phyloP scores from a whole-genome alignment of 2,113 vertebrate species.

The Enhydra lutris region DNA sequence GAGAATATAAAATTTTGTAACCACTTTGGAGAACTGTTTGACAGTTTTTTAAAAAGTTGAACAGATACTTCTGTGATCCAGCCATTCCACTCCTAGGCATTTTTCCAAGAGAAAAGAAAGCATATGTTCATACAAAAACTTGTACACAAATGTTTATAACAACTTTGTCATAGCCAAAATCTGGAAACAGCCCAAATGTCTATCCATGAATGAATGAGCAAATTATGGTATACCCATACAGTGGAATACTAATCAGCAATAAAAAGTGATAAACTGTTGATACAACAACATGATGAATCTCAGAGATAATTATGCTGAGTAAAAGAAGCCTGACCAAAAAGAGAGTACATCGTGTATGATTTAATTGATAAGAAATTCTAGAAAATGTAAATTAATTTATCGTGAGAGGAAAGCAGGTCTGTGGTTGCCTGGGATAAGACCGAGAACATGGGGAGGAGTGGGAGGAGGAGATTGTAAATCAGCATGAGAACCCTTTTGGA shows the following conservation, averaged over 20 bases:
- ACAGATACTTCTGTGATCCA: neutral
- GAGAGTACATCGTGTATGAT: neutral
- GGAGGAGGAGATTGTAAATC: neutral
- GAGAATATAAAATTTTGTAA: neutral
- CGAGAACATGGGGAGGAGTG: neutral
- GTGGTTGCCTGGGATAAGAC: neutral
- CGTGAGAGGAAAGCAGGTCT: neutral
- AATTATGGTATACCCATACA: neutral
- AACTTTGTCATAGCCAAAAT: slow-evolving; percentile 30
- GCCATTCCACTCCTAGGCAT: neutral
- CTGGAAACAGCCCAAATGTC: neutral
- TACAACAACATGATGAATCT: neutral
- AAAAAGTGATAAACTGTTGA: neutral
- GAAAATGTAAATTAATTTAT: neutral
- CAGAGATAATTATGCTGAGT: neutral
- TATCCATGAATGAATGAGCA: neutral
- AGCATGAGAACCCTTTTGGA: neutral
- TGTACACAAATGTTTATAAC: neutral
- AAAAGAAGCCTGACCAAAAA: slow-evolving; percentile 2
- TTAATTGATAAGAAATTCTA: slow-evolving; percentile 34
- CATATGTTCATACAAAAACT: neutral
- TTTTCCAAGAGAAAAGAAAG: slow-evolving; percentile 31
- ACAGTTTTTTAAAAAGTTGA: slow-evolving; percentile 31
- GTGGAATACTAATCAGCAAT: slow-evolving; percentile 14
- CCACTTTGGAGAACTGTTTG: neutral